phyloP scores from a whole-genome alignment of 2,797 vertebrate genomes.

The Babyrousa celebensis region DNA sequence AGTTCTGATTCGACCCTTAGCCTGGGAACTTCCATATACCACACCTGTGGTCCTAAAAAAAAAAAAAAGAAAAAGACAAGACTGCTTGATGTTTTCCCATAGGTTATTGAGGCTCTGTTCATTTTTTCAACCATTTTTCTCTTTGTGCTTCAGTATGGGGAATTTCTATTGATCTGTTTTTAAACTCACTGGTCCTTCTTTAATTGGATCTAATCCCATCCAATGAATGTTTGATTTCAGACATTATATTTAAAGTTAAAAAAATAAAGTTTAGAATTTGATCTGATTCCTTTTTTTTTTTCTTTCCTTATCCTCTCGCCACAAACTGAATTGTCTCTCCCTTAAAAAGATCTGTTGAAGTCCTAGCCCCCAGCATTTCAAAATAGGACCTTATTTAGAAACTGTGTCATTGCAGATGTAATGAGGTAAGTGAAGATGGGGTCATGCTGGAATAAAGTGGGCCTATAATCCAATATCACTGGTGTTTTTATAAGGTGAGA shows the following conservation, averaged over 20 bases:
- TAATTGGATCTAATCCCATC: not conserved
- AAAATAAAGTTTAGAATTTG: constrained; percentile 13
- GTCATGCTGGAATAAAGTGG: not conserved
- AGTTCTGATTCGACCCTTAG: too few relatives aligned
- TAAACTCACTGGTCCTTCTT: not conserved
- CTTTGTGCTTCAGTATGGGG: not conserved
- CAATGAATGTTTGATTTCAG: not conserved
- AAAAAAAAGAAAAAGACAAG: too few relatives aligned
- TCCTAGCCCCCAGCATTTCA: not conserved
- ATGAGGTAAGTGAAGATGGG: not conserved
- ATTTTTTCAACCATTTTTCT: constrained; percentile 18
- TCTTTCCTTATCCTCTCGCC: not conserved
- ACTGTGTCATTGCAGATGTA: not conserved
- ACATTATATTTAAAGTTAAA: not conserved
- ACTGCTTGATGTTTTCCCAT: not conserved
- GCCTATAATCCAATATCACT: not conserved
- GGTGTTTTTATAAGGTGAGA: not conserved
- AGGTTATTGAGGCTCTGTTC: not conserved
- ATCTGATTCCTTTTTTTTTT: not conserved
- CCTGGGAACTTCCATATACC: too few relatives aligned
- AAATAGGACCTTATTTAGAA: not conserved
- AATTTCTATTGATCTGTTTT: not conserved
- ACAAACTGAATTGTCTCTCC: not conserved
- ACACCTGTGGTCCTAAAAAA: too few relatives aligned
- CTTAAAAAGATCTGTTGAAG: not conserved